Conservation (phyloP, 2,113 vertebrate species). For the Abramis brama region DNA sequence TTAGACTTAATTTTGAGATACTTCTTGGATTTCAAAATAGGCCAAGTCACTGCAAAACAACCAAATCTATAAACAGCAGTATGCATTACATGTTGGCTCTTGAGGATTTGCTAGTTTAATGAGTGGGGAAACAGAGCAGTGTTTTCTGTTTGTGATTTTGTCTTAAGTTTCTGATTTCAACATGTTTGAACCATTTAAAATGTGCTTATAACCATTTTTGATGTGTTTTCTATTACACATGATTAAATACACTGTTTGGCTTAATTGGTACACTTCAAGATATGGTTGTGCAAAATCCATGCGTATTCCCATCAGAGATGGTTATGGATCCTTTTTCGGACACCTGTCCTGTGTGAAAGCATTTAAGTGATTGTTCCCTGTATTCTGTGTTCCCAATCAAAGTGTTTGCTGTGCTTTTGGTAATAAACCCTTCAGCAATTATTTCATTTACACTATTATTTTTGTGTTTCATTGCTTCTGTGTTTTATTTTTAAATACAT, state of each 20-base stretch:
- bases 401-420: constrained; percentile 15
- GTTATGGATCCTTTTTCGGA: not conserved
- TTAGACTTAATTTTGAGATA: not conserved
- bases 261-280: not conserved
- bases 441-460: constrained; percentile 8
- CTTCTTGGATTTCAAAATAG: not conserved
- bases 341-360: not conserved
- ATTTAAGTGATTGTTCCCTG: not conserved
- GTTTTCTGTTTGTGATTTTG: constrained; percentile 1
- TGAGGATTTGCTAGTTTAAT: not conserved
- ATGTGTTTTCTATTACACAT: not conserved
- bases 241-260: not conserved
- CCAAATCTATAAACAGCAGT: not conserved
- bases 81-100: not conserved
- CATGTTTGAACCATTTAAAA: not conserved
- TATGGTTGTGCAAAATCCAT: not conserved
- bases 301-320: constrained; percentile 17
- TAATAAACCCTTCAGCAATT: not conserved
- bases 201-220: not conserved
- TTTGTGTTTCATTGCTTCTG: not conserved
- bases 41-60: constrained; percentile 2
- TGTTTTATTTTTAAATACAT: not conserved
- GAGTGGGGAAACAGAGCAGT: not conserved
- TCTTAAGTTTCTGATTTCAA: constrained; percentile 13
- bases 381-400: not conserved